Conservation (phyloP, 2,113 vertebrate species). For the Dasypus novemcinctus region DNA sequence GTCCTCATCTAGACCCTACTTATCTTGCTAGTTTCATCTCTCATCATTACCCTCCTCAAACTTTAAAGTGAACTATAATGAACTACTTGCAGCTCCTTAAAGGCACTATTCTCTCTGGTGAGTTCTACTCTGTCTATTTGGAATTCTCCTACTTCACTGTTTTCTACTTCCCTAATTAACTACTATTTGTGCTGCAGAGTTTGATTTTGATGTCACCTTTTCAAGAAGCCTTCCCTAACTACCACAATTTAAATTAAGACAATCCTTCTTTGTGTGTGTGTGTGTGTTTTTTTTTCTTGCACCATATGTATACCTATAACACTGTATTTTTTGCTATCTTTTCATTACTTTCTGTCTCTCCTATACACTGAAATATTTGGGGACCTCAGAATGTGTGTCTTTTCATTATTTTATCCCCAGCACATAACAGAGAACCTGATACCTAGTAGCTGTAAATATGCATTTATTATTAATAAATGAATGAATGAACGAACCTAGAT, state of each 20-base stretch:
- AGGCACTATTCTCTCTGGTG: neutral
- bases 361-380: neutral
- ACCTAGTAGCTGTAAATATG: too few relatives aligned
- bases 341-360: neutral
- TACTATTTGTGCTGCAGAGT: neutral
- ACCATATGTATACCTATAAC: neutral
- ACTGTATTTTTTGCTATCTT: neutral
- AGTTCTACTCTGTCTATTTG: too few relatives aligned
- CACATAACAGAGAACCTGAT: neutral
- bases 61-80: neutral
- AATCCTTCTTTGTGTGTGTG: too few relatives aligned
- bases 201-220: neutral
- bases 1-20: neutral
- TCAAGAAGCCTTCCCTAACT: neutral
- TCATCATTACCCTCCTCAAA: too few relatives aligned
- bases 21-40: too few relatives aligned
- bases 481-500: neutral
- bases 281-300: neutral
- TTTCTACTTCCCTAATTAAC: neutral
- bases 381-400: neutral
- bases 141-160: neutral
- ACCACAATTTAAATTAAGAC: neutral
- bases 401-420: neutral
- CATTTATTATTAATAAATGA: neutral
- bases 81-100: too few relatives aligned